Conservation (phyloP, 2,888 invertebrate genomes). For the Octodonta nipae region DNA sequence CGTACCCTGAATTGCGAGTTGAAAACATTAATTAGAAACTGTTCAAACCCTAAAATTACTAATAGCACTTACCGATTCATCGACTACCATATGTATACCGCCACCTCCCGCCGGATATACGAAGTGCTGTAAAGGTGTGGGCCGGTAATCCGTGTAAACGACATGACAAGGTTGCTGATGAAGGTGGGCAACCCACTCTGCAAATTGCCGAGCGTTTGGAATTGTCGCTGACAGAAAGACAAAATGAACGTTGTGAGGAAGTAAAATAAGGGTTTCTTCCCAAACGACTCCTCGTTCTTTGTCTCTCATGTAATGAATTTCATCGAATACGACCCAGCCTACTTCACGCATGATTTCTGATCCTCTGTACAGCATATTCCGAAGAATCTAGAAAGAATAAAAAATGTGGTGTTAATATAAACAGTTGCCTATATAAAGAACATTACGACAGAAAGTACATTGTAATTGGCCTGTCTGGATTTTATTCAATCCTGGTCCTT, state of each 20-base stretch:
- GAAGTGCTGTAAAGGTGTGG: conserved; percentile 95
- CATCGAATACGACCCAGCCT: conserved; percentile 99
- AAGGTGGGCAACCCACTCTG: conserved; percentile 85
- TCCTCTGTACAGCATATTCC: conserved; percentile 96
- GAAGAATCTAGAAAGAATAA: conserved; percentile 55
- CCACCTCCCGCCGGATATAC: conserved; percentile 94
- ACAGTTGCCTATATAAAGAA: too few species aligned
- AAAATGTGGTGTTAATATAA: too few species aligned
- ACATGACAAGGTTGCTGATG: conserved; percentile 97
- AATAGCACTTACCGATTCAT: conserved; percentile 57
- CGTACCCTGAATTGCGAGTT: conserved; percentile 47
- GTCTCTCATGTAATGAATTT: conserved; percentile 99
- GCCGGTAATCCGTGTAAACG: conserved; percentile 95
- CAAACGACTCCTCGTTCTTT: conserved; percentile 98
- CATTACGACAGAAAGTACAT: too few species aligned
- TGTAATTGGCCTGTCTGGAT: too few species aligned
- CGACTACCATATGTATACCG: conserved; percentile 90
- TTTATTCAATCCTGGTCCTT: too few species aligned
- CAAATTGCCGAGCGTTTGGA: conserved; percentile 94
- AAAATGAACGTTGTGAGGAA: conserved; percentile 95
- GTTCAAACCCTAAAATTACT: too few species aligned
- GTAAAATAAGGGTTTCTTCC: conserved; percentile 95
- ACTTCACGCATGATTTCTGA: conserved; percentile 98
- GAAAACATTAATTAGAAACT: too few species aligned
- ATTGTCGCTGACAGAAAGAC: conserved; percentile 99